These are phyloP conservation scores for Atta cephalotes DNA, from an alignment of 1,140 invertebrate genomes.

Conservation along the genomic window DNA sequence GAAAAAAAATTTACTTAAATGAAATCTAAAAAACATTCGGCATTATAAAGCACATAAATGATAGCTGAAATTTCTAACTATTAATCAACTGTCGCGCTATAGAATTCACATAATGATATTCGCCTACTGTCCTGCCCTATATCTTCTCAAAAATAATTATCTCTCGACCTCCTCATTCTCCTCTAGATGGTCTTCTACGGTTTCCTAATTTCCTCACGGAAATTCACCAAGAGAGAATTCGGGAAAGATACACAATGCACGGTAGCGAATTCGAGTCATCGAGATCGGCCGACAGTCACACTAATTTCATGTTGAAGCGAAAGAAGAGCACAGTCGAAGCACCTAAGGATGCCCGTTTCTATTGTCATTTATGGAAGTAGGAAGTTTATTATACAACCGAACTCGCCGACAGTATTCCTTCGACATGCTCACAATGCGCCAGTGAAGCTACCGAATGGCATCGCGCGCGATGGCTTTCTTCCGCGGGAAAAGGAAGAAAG, in stretches of 20 bases:
- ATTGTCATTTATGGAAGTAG: constrained; percentile 62
- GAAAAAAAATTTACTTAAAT: not conserved
- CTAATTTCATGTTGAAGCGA: constrained; percentile 32
- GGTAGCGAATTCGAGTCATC: constrained; percentile 36
- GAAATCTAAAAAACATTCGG: not conserved
- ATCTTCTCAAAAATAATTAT: constrained; percentile 26
- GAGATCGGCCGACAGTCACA: constrained; percentile 52
- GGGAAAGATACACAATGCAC: constrained; percentile 48
- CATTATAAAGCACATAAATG: constrained; percentile 1
- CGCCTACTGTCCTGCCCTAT: not conserved
- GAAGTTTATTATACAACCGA: constrained; percentile 64
- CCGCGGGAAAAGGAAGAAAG: constrained; percentile 62
- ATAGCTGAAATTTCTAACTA: not conserved
- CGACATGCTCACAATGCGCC: constrained; percentile 54
- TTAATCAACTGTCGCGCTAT: constrained; percentile 33
- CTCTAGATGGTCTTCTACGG: constrained; percentile 56
- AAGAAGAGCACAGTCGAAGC: not conserved
- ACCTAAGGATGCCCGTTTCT: constrained; percentile 27
- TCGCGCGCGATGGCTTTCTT: constrained; percentile 56
- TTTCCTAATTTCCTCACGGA: constrained; percentile 14
- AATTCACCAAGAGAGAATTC: constrained; percentile 39
- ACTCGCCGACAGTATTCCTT: constrained; percentile 45
- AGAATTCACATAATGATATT: constrained; percentile 43
- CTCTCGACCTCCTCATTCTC: not conserved
- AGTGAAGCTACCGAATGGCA: constrained; percentile 55